Conservation (phyloP, 2,888 invertebrate species). For the Spilosoma lubricipeda region DNA sequence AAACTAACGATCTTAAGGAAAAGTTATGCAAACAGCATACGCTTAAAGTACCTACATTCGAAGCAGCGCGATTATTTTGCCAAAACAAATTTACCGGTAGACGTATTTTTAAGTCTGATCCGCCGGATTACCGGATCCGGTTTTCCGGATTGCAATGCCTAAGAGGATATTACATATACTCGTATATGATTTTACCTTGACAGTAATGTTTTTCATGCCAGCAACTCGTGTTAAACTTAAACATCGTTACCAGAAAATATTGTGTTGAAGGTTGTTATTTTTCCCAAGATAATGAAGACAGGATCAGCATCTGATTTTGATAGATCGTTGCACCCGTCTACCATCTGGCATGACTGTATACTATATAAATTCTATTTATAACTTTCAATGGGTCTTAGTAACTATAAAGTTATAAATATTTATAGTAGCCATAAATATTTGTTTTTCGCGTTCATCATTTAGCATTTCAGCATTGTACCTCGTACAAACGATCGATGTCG, state of each 20-base stretch:
- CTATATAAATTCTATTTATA: constrained; percentile 28
- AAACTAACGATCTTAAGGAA: too few relatives aligned
- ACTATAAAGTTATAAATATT: constrained; percentile 29
- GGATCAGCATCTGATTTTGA: constrained; percentile 7
- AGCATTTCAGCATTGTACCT: constrained; percentile 40
- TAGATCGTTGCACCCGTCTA: constrained; percentile 18
- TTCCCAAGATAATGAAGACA: neutral
- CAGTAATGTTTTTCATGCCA: neutral
- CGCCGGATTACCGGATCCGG: too few relatives aligned
- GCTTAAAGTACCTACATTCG: too few relatives aligned
- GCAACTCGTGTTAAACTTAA: neutral
- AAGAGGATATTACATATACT: neutral
- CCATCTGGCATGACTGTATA: constrained; percentile 16
- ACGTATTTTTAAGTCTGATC: too few relatives aligned
- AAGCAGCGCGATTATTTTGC: too few relatives aligned
- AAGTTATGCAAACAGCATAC: too few relatives aligned
- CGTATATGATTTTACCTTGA: neutral
- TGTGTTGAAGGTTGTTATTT: neutral
- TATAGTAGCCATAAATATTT: constrained; percentile 35
- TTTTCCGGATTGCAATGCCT: too few relatives aligned
- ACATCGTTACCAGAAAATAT: neutral
- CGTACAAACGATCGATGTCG: constrained; percentile 44
- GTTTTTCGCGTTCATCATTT: constrained; percentile 33
- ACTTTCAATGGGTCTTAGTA: constrained; percentile 19
- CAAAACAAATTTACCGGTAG: too few relatives aligned